A percentile compares a stretch with the other conserved stretches of the same genome.
phyloP scores from a whole-genome alignment of 2,797 vertebrate genomes.

The Bradypus variegatus region DNA sequence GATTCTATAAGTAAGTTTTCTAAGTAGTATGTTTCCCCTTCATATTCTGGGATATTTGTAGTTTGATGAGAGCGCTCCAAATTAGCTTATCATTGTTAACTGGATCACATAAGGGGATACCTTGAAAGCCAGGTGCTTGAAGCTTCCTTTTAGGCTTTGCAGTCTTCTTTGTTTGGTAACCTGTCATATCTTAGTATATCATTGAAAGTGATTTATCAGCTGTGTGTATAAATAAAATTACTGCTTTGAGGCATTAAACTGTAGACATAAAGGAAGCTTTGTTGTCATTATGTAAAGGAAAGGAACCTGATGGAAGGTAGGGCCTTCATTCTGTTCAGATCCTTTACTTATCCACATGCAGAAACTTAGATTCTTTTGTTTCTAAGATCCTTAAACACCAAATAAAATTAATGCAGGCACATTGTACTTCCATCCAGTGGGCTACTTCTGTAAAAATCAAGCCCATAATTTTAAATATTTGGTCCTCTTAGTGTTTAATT shows the following conservation, averaged over 20 bases:
- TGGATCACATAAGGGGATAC: not conserved
- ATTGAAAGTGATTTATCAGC: not conserved
- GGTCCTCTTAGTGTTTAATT: not conserved
- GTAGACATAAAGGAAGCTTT: not conserved
- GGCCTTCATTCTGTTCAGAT: conserved; percentile 23
- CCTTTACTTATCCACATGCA: not conserved
- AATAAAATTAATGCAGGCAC: not conserved
- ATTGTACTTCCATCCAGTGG: not conserved
- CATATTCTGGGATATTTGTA: not conserved
- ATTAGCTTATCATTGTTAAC: not conserved
- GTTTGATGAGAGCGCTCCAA: not conserved
- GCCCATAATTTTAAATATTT: not conserved
- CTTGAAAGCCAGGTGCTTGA: conserved; percentile 2
- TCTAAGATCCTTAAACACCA: not conserved
- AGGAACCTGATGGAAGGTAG: not conserved
- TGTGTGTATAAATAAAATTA: not conserved
- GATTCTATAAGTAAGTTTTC: conserved; percentile 14
- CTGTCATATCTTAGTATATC: not conserved
- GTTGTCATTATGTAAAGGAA: not conserved
- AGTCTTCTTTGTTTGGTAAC: not conserved
- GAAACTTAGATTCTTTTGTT: conserved; percentile 18
- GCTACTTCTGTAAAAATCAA: not conserved
- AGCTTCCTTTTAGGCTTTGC: conserved; percentile 15
- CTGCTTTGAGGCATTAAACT: not conserved
- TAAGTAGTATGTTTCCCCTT: not conserved